Evolutionary conservation across 1,140 invertebrate genomes (phyloP), one percentile per base, ranked within the genome.

Genomic region (Eulimnadia texana): DNA sequence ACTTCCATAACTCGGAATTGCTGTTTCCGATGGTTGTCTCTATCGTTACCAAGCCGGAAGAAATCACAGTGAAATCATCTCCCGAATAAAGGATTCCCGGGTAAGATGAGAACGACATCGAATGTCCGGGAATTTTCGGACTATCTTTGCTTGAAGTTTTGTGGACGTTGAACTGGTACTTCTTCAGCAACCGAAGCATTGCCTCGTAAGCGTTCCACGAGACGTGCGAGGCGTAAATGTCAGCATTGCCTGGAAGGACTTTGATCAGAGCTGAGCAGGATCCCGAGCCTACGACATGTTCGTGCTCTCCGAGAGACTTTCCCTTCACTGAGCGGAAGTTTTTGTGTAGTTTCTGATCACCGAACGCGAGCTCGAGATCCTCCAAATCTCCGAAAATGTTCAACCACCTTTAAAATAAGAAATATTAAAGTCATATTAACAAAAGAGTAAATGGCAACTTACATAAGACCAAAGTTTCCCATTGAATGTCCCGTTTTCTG

Each of bases 111-210:
- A 93, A 90, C 9, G 82, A 79, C 60, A 90, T 80, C 6, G 80
- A 78, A 58, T 73, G 72, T 0, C 85, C 85, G 1, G 86, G 82
- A 23, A 86, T 81, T 1, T 74, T 67, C 9, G 74, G 67, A 42
- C 77, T 74, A 29, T 68, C 58, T 65, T 62, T 67, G 1, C 50
- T 53, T 0, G 79, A 76, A 33, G 79, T 76, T 25, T 76, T 69
- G 64, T 85, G 86, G 68, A 84, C 92, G 64, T 81, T 81, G 60
- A 95, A 84, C 66, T 86, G 85, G 73, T 96, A 96, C 62, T 84
- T 83, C 72, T 97, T 97, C 67, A 93, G 76, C 19, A 96, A 82
- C 65, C 90, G 78, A 54, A 93, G 75, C 92, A 97, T 95, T 65
- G 82, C 83, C 23, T 81, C 79, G 68, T 71, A 80, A 78, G 72